Conservation (phyloP, 1,140 invertebrate species). For the Drosophila lini region DNA sequence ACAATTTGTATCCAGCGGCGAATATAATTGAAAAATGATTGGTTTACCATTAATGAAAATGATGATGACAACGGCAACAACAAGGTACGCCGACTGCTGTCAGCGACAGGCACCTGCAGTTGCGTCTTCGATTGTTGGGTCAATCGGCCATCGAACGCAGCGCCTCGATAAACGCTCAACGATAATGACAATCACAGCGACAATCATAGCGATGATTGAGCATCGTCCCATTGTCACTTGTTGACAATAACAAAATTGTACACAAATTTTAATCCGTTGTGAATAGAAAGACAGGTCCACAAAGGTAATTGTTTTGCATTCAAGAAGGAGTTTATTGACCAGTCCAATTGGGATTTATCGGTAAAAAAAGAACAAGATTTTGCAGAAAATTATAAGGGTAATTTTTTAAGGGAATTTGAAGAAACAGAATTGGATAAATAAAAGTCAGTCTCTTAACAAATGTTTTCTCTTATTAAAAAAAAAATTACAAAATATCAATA, state of each 20-base stretch:
- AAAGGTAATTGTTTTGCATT: neutral
- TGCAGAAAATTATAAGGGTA: neutral
- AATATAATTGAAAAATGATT: conserved; percentile 84
- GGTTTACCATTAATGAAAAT: conserved; percentile 82
- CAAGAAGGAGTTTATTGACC: neutral
- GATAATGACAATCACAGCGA: conserved; percentile 16
- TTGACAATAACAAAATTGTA: conserved; percentile 2
- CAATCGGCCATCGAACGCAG: conserved; percentile 66
- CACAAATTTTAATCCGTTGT: neutral
- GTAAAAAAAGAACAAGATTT: neutral
- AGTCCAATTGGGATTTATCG: neutral
- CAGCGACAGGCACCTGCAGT: conserved; percentile 70
- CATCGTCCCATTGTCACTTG: conserved; percentile 15
- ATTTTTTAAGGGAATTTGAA: neutral
- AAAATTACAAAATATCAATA: neutral
- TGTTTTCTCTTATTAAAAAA: neutral
- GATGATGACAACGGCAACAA: conserved; percentile 71
- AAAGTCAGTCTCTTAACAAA: neutral
- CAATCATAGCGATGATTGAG: conserved; percentile 12
- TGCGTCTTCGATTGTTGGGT: conserved; percentile 69
- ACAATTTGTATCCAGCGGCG: conserved; percentile 83
- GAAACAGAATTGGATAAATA: too few species aligned
- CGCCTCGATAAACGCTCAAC: conserved; percentile 2
- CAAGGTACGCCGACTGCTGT: conserved; percentile 54
- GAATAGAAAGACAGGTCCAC: neutral